Percentiles rank a stretch among this genome's conserved stretches.
Evolutionary conservation across 1,140 invertebrate genomes (phyloP).

Genomic region (Drosophila funebris): DNA sequence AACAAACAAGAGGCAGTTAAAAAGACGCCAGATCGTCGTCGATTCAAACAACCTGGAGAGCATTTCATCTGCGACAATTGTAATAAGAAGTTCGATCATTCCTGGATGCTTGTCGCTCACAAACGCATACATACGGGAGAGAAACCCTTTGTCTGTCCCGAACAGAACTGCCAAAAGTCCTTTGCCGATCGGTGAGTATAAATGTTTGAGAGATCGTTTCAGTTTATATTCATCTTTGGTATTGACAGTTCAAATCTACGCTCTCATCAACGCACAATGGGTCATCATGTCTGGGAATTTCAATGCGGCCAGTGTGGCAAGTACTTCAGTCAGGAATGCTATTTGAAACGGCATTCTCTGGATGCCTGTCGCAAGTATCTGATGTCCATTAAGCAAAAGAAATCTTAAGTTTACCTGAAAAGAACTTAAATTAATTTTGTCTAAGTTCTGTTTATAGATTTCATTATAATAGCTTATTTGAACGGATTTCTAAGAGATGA

Average conservation of each 20-base stretch:
- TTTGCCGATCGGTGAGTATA: slow-evolving; percentile 89
- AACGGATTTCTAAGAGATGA: too few relatives aligned
- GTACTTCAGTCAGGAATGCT: slow-evolving; percentile 90
- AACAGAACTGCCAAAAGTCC: slow-evolving; percentile 86
- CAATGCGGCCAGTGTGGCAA: slow-evolving; percentile 88
- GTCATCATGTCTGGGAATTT: slow-evolving; percentile 89
- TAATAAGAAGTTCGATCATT: slow-evolving; percentile 86
- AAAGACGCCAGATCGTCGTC: slow-evolving; percentile 47
- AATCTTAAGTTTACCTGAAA: background rate
- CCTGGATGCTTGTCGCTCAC: slow-evolving; percentile 89
- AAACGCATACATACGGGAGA: slow-evolving; percentile 88
- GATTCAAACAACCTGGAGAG: slow-evolving; percentile 40
- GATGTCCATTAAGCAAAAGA: slow-evolving; percentile 38
- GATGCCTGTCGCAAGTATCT: slow-evolving; percentile 88
- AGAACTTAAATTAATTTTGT: too few relatives aligned
- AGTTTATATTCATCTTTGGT: background rate
- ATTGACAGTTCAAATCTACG: slow-evolving; percentile 87
- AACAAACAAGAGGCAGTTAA: background rate
- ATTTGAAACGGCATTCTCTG: slow-evolving; percentile 88
- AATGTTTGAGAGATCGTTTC: background rate
- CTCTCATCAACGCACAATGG: slow-evolving; percentile 88
- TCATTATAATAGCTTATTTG: too few relatives aligned
- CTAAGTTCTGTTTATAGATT: too few relatives aligned
- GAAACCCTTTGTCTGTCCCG: slow-evolving; percentile 87
- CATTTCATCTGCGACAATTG: slow-evolving; percentile 84